phyloP scores from a whole-genome alignment of 92 coral and sea anemone genomes.

The Heliopora coerulea region DNA sequence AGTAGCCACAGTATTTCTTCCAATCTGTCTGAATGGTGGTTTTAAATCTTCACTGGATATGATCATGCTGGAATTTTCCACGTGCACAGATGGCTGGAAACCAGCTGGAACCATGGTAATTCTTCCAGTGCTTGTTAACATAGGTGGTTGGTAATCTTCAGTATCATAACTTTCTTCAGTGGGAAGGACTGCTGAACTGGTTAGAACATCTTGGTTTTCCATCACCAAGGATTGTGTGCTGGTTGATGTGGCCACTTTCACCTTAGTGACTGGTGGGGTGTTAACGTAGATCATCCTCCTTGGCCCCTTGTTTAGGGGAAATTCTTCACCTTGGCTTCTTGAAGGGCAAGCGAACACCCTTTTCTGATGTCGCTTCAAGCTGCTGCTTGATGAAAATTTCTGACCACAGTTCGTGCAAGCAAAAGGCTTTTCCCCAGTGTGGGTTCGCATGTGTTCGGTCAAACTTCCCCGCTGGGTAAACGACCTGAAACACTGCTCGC shows the following conservation, averaged over 20 bases:
- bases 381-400: conserved; percentile 38
- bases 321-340: conserved; percentile 6
- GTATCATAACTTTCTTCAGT: not conserved
- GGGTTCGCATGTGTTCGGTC: conserved; percentile 29
- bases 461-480: conserved; percentile 34
- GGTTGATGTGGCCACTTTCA: not conserved
- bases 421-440: conserved; percentile 26
- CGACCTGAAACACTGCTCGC: conserved; percentile 14
- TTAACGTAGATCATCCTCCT: conserved; percentile 10
- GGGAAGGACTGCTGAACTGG: not conserved
- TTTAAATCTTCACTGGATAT: not conserved
- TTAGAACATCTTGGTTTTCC: not conserved
- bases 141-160: not conserved
- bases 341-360: conserved; percentile 14
- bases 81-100: not conserved
- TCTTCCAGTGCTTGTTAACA: not conserved
- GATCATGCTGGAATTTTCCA: not conserved
- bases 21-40: not conserved
- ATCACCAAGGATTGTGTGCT: not conserved
- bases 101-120: not conserved
- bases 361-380: conserved; percentile 30
- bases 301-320: conserved; percentile 2
- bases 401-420: conserved; percentile 29
- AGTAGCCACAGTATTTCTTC: too few relatives aligned
- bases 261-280: conserved; percentile 5